Evolutionary conservation across 2,888 invertebrate genomes (phyloP).

Genomic region (Tipula helvola): DNA sequence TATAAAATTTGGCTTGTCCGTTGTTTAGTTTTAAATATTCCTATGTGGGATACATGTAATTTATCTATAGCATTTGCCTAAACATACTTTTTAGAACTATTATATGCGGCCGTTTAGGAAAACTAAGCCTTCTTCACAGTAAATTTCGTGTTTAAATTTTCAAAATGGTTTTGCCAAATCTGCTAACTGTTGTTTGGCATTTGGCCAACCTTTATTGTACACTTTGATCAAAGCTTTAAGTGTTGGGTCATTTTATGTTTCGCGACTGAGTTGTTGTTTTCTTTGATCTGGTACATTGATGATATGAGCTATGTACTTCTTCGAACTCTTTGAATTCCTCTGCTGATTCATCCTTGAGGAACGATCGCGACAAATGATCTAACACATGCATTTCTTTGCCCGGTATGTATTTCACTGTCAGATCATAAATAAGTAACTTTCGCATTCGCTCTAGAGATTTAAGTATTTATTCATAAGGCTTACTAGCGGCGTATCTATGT

Average conservation of each 20-base stretch:
- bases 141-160: neutral
- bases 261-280: neutral
- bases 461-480: conserved; percentile 18
- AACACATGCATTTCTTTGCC: too few relatives aligned
- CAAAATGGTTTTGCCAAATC: neutral
- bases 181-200: neutral
- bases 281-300: neutral
- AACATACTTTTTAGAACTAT: too few relatives aligned
- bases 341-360: conserved; percentile 12
- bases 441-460: conserved; percentile 14
- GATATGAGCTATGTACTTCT: conserved; percentile 13
- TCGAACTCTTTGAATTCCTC: conserved; percentile 10
- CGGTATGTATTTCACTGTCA: too few relatives aligned
- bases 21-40: too few relatives aligned
- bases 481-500: conserved; percentile 17
- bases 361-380: conserved; percentile 16
- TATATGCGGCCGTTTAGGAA: neutral
- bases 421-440: too few relatives aligned
- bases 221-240: neutral
- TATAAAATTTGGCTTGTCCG: too few relatives aligned
- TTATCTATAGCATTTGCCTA: too few relatives aligned
- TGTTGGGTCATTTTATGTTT: neutral
- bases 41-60: too few relatives aligned
- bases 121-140: neutral
- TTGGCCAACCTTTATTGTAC: neutral